Conservation (phyloP, 2,797 vertebrate genomes). For the Cheirogaleus major region DNA sequence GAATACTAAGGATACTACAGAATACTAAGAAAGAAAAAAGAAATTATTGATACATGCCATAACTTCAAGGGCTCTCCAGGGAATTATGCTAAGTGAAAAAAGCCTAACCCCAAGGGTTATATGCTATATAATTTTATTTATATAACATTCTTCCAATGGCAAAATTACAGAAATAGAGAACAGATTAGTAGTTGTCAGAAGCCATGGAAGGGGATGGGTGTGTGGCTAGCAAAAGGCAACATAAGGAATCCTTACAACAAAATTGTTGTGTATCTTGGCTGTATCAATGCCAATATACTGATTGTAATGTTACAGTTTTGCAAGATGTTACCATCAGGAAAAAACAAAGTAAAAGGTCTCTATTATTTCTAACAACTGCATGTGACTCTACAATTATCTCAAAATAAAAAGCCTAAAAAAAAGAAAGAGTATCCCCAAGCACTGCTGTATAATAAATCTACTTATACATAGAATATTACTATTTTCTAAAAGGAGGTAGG, state of each 20-base stretch:
- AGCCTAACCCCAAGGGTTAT: neutral
- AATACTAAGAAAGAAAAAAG: constrained; percentile 10
- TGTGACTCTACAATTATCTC: neutral
- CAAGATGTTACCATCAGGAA: neutral
- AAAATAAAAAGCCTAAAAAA: neutral
- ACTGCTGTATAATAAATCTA: neutral
- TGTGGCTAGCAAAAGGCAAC: neutral
- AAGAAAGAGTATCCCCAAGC: neutral
- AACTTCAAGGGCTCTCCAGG: neutral
- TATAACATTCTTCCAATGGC: neutral
- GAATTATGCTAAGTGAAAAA: neutral
- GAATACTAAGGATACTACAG: neutral
- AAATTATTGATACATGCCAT: neutral
- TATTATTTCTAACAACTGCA: neutral
- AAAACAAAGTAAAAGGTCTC: neutral
- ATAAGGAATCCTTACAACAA: neutral
- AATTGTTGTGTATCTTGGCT: neutral
- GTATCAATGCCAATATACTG: neutral
- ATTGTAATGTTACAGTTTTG: neutral
- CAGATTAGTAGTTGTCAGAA: neutral
- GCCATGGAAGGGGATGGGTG: neutral
- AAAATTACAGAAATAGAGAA: neutral
- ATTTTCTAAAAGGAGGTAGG: neutral
- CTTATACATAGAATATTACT: neutral
- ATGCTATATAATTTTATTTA: neutral